Conservation (phyloP, 53 echinoderm and acorn worm genomes). For the Hippasteria phrygiana region DNA sequence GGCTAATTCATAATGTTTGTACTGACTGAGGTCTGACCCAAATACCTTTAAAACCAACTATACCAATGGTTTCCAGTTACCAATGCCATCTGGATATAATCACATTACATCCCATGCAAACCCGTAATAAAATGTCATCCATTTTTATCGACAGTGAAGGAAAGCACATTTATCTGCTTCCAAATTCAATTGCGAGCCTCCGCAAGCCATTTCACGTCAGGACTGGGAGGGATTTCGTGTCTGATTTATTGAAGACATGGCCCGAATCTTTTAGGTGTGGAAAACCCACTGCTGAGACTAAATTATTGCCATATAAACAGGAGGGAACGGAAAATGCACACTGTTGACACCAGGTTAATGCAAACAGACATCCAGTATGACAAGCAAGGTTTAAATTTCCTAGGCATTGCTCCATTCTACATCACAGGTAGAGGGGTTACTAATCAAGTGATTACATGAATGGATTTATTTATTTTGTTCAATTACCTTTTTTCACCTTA, state of each 20-base stretch:
- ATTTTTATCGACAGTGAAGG: neutral
- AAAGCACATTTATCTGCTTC: neutral
- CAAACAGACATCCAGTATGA: slow-evolving; percentile 12
- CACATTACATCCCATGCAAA: too few relatives aligned
- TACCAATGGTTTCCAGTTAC: too few relatives aligned
- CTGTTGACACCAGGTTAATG: slow-evolving; percentile 11
- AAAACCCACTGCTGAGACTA: neutral
- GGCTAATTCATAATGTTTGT: too few relatives aligned
- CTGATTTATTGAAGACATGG: slow-evolving; percentile 31
- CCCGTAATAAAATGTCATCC: neutral
- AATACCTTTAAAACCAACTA: too few relatives aligned
- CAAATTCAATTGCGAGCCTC: neutral
- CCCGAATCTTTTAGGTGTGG: neutral
- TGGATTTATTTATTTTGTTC: too few relatives aligned
- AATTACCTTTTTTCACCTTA: too few relatives aligned
- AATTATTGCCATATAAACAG: slow-evolving; percentile 23
- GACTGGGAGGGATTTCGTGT: neutral
- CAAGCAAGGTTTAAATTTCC: slow-evolving; percentile 1
- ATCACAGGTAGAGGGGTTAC: too few relatives aligned
- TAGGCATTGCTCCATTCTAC: neutral
- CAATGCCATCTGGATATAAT: too few relatives aligned
- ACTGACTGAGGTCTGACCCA: too few relatives aligned
- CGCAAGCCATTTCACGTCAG: neutral
- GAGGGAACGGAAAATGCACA: slow-evolving; percentile 10
- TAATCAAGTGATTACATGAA: too few relatives aligned